Evolutionary conservation across 2,797 vertebrate species (phyloP), one percentile per base, ranked within the genome.

Genomic region (Diceros bicornis): DNA sequence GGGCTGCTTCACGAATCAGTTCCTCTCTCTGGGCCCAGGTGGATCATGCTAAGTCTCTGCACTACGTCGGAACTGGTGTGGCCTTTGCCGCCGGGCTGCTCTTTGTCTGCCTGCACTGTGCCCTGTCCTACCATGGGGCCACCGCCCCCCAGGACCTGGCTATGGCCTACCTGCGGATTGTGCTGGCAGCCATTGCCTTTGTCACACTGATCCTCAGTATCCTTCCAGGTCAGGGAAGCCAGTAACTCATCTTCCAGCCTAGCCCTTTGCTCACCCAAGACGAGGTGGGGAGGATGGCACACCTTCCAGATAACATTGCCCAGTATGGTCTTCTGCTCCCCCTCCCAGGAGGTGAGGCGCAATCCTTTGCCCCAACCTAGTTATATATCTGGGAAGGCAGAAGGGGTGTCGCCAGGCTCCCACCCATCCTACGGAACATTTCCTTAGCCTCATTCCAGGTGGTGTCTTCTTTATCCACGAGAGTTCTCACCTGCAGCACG

Each of bases 391-490:
- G 44, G 61, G 57, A 41, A 62, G 55, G 32, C 52, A 61, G 29
- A 41, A 11, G 23, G 61, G 55, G 29, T 34, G n/a, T 66, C 14
- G 6, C 55, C 50, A 17, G 69, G 41, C 74, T 23, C 37, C 59
- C 27, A 5, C 23, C 23, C 27, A 25, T 69, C 74, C 89, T 75
- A 0, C n/a, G 0, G 14, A 62, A 23, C 55, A 3, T 88, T 98
- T 98, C 98, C 98, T 99, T 99, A 98, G 98, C 96, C 2, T 16
- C 18, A 57, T 79, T 97, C 98, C 99, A 89, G 99, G 99, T 0
- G 99, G 99, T 0, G 99, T 99, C 94, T 99, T 99, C 98, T 99
- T 99, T 97, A 99, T 99, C 97, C 99, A 99, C 1, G 99, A 99
- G 98, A 99, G 99, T 97, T 99, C 99, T 0, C 97, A 99, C 91